phyloP scores from a whole-genome alignment of 2,797 vertebrate genomes.

The Meda fulgida region DNA sequence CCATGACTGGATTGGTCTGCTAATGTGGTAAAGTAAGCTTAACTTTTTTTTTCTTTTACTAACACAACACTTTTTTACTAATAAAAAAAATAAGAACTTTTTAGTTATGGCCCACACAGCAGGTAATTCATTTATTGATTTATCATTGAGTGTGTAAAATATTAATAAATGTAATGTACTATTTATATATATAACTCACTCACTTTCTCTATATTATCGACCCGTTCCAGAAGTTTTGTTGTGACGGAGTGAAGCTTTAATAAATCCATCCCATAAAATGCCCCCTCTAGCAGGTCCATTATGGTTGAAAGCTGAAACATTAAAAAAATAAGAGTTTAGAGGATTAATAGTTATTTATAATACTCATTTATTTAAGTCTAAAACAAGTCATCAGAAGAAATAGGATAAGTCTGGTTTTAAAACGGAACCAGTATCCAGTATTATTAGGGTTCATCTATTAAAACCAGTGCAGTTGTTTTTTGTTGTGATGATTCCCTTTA shows the following conservation, averaged over 20 bases:
- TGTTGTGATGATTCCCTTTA: conserved; percentile 63
- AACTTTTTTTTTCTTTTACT: background rate
- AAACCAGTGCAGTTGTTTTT: background rate
- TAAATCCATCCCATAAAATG: conserved; percentile 91
- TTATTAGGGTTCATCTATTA: background rate
- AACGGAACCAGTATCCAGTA: background rate
- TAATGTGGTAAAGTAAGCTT: background rate
- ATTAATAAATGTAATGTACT: background rate
- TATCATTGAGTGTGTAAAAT: background rate
- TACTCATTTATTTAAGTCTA: background rate
- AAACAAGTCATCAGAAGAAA: background rate
- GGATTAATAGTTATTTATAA: background rate
- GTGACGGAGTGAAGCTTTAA: conserved; percentile 92
- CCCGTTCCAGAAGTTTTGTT: conserved; percentile 86
- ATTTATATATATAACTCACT: conserved; percentile 50
- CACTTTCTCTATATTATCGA: conserved; percentile 91
- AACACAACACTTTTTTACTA: background rate
- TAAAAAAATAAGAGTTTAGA: background rate
- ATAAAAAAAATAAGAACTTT: background rate
- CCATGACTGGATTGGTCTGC: background rate
- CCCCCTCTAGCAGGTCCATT: conserved; percentile 88
- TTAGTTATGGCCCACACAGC: background rate
- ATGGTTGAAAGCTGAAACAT: conserved; percentile 84
- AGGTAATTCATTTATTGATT: background rate
- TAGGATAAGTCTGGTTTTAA: background rate